These are phyloP conservation scores for Reticulitermes speratus DNA, from an alignment of 1,140 invertebrate species.

Conservation along the genomic window DNA sequence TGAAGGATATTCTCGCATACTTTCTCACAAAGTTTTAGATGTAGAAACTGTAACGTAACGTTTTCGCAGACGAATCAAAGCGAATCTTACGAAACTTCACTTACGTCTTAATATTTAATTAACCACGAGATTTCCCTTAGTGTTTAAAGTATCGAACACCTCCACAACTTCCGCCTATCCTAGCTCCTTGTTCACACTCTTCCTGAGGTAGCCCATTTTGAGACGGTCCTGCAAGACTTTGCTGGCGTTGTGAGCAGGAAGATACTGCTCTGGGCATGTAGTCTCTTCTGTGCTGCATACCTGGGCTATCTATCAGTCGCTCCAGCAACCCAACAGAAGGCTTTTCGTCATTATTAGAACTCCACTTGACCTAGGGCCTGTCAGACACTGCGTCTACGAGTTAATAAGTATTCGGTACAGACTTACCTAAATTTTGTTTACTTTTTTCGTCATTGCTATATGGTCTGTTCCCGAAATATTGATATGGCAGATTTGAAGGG, in stretches of 20 bases:
- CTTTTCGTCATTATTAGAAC: constrained; percentile 14
- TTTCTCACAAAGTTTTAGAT: too few species aligned
- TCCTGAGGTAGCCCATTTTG: not conserved
- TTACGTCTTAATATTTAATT: too few species aligned
- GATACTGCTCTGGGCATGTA: not conserved
- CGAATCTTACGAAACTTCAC: too few species aligned
- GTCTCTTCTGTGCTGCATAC: not conserved
- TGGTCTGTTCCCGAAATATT: not conserved
- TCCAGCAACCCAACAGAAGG: not conserved
- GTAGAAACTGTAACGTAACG: too few species aligned
- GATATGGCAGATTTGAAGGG: not conserved
- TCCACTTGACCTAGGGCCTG: constrained; percentile 3
- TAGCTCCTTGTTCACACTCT: not conserved
- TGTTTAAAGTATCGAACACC: not conserved
- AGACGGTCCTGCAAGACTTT: not conserved
- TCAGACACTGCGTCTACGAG: not conserved
- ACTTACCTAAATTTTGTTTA: not conserved
- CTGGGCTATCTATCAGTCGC: not conserved
- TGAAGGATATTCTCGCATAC: too few species aligned
- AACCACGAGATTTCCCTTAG: too few species aligned
- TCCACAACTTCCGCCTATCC: not conserved
- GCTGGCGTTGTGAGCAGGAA: not conserved
- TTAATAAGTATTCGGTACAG: not conserved
- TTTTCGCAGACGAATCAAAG: too few species aligned
- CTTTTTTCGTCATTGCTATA: not conserved